These are phyloP conservation scores for Patella depressa DNA, from an alignment of 2,888 invertebrate species.

Conservation along the genomic window DNA sequence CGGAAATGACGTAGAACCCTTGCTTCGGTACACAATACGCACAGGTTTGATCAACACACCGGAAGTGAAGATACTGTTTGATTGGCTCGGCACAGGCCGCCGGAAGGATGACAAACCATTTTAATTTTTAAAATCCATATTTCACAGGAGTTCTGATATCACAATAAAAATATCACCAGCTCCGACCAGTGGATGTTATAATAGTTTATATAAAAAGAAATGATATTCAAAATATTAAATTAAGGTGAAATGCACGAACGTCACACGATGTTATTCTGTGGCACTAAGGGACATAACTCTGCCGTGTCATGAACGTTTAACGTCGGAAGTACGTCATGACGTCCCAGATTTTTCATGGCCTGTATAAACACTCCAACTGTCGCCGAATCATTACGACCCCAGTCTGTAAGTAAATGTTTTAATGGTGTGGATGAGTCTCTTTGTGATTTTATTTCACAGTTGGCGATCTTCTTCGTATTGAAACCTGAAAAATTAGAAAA, in stretches of 20 bases:
- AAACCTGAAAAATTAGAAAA: constrained; percentile 50
- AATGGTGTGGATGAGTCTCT: constrained; percentile 39
- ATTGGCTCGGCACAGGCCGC: too few species aligned
- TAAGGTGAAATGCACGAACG: neutral
- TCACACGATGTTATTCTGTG: constrained; percentile 16
- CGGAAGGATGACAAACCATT: too few species aligned
- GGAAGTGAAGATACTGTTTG: too few species aligned
- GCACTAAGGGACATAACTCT: constrained; percentile 27
- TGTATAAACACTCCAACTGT: constrained; percentile 52
- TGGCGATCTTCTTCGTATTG: constrained; percentile 42
- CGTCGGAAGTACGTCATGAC: constrained; percentile 49
- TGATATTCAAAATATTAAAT: too few species aligned
- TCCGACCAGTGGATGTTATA: too few species aligned
- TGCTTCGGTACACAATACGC: too few species aligned
- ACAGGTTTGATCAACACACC: too few species aligned
- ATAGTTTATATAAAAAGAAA: too few species aligned
- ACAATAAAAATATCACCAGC: too few species aligned
- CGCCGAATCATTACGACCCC: constrained; percentile 49
- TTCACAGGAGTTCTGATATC: too few species aligned
- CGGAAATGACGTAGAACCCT: too few species aligned
- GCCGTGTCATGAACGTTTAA: constrained; percentile 40
- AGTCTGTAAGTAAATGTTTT: constrained; percentile 51
- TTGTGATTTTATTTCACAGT: constrained; percentile 40
- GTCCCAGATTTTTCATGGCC: constrained; percentile 51
- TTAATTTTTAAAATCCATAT: too few species aligned